Evolutionary conservation across 2,888 invertebrate species (phyloP).

Genomic region (Aelia acuminata): DNA sequence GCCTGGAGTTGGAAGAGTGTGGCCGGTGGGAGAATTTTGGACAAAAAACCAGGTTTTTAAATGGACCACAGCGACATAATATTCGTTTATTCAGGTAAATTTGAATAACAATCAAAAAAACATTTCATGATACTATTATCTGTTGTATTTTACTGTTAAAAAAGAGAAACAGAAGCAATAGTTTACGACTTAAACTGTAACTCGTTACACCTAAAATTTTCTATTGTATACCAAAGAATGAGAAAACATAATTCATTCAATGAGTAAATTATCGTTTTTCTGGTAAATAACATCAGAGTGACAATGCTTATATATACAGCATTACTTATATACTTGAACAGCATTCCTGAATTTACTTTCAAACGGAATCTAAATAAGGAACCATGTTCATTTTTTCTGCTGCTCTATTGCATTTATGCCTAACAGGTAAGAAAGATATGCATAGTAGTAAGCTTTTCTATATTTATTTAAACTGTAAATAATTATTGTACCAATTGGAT

Average conservation of each 20-base stretch:
- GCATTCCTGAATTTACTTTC: not conserved
- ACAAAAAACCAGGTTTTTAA: too few relatives aligned
- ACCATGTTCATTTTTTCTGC: not conserved
- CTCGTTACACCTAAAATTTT: not conserved
- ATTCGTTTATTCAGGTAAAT: too few relatives aligned
- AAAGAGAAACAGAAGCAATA: not conserved
- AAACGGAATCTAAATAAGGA: not conserved
- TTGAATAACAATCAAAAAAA: not conserved
- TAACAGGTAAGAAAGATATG: conserved; percentile 27
- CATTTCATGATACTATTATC: not conserved
- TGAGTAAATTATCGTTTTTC: not conserved
- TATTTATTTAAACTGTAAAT: too few relatives aligned
- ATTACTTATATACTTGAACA: not conserved
- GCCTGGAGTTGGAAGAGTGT: too few relatives aligned
- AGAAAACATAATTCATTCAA: not conserved
- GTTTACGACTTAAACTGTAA: not conserved
- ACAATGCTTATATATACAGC: not conserved
- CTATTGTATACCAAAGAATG: not conserved
- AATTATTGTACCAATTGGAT: too few relatives aligned
- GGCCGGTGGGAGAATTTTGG: too few relatives aligned
- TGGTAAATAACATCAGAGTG: not conserved
- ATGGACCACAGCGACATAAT: too few relatives aligned
- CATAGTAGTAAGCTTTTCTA: too few relatives aligned
- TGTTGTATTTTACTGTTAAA: not conserved
- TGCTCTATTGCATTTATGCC: not conserved